Conservation (phyloP, 1,140 invertebrate species). For the Ladona fulva region DNA sequence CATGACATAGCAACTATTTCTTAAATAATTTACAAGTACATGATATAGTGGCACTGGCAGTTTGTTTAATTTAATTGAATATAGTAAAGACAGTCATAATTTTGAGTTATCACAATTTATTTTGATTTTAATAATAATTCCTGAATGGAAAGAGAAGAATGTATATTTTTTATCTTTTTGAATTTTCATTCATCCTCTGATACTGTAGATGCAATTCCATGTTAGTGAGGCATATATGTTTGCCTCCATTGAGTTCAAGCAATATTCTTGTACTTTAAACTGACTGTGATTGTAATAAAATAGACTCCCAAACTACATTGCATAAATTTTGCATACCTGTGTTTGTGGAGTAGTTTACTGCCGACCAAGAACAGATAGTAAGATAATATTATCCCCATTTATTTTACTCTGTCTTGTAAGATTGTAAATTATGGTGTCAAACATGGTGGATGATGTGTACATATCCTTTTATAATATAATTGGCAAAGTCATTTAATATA, state of each 20-base stretch:
- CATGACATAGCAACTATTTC: too few relatives aligned
- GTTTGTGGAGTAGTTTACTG: neutral
- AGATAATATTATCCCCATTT: neutral
- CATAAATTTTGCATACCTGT: neutral
- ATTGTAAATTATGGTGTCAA: neutral
- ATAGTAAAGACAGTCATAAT: neutral
- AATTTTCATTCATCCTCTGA: neutral
- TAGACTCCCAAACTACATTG: neutral
- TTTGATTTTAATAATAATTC: neutral
- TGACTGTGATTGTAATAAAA: neutral
- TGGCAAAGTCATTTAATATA: neutral
- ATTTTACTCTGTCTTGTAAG: neutral
- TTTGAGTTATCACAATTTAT: neutral
- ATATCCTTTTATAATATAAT: neutral
- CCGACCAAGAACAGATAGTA: neutral
- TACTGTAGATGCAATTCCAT: neutral
- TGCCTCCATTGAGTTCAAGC: neutral
- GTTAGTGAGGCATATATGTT: neutral
- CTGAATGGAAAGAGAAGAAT: neutral
- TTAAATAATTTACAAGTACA: too few relatives aligned
- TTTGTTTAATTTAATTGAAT: too few relatives aligned
- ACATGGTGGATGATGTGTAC: neutral
- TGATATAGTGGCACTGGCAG: too few relatives aligned
- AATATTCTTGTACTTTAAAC: slow-evolving; percentile 3
- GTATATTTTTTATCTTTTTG: neutral